These are phyloP conservation scores for Plecturocebus donacophilus DNA, from an alignment of 2,113 vertebrate species.

Conservation along the genomic window DNA sequence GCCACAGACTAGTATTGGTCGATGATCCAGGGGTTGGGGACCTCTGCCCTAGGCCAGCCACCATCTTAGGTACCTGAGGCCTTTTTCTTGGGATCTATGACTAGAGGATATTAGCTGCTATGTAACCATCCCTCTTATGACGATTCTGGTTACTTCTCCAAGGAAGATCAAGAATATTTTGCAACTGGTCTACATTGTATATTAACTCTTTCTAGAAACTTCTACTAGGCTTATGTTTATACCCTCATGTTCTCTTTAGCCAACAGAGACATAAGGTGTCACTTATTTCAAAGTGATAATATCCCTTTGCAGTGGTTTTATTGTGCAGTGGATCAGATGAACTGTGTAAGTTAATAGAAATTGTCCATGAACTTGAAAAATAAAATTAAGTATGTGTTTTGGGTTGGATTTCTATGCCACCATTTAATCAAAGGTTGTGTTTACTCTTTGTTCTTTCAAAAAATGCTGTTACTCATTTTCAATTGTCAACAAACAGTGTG, in stretches of 20 bases:
- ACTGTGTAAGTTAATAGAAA: slow-evolving; percentile 38
- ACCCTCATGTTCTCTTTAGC: slow-evolving; percentile 47
- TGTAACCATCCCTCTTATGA: background rate
- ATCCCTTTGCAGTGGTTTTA: background rate
- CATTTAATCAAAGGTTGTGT: slow-evolving; percentile 38
- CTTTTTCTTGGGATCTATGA: slow-evolving; percentile 14
- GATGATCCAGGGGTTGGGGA: no score
- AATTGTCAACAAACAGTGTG: slow-evolving; percentile 55
- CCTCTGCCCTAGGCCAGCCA: background rate
- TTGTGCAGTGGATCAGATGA: background rate
- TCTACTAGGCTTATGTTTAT: slow-evolving; percentile 13
- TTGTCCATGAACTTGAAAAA: slow-evolving; percentile 49
- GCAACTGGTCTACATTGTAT: background rate
- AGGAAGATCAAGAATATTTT: slow-evolving; percentile 29
- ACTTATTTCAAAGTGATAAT: slow-evolving; percentile 18
- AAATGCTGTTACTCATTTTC: slow-evolving; percentile 47
- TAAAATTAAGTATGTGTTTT: slow-evolving; percentile 39
- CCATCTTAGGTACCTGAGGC: background rate
- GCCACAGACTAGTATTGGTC: no score
- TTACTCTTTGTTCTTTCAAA: slow-evolving; percentile 60
- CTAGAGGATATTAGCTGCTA: background rate
- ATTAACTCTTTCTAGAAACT: slow-evolving; percentile 46
- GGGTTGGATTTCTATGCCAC: slow-evolving; percentile 41
- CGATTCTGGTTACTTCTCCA: background rate
- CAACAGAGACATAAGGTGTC: background rate